These are phyloP conservation scores for Ectobius pallidus DNA, from an alignment of 2,888 invertebrate genomes.

Conservation along the genomic window DNA sequence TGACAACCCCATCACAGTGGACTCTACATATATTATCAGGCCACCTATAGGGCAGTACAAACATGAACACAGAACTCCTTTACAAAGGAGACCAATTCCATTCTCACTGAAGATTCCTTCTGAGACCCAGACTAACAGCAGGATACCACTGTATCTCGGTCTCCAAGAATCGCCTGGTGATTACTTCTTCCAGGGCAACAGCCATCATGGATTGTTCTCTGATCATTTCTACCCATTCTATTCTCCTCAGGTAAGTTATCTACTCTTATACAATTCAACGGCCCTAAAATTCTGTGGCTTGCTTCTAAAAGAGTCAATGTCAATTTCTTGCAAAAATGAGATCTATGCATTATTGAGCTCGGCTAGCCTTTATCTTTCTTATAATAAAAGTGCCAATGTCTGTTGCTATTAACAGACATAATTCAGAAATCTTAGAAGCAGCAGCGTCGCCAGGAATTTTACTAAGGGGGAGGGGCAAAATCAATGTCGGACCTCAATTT, in stretches of 20 bases:
- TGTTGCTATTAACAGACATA: no score
- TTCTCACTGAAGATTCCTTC: constrained; percentile 29
- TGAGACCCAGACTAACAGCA: background rate
- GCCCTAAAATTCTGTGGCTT: no score
- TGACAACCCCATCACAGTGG: constrained; percentile 57
- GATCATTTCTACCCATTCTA: constrained; percentile 40
- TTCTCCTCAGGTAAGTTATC: constrained; percentile 35
- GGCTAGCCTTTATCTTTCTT: no score
- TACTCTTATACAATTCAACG: no score
- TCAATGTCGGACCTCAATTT: no score
- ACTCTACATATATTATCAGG: constrained; percentile 65
- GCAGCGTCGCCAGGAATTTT: no score
- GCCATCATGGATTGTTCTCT: constrained; percentile 23
- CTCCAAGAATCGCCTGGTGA: background rate
- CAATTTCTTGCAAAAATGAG: no score
- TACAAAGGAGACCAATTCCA: constrained; percentile 24
- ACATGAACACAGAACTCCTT: constrained; percentile 22
- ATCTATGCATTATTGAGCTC: no score
- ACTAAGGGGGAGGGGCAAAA: no score
- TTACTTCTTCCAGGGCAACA: constrained; percentile 27
- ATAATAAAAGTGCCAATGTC: no score
- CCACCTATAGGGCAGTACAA: constrained; percentile 49
- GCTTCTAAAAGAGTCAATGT: no score
- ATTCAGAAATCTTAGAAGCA: no score
- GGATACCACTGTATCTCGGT: background rate